phyloP scores from a whole-genome alignment of 2,888 invertebrate species.

The Amblyjoppa proteus region DNA sequence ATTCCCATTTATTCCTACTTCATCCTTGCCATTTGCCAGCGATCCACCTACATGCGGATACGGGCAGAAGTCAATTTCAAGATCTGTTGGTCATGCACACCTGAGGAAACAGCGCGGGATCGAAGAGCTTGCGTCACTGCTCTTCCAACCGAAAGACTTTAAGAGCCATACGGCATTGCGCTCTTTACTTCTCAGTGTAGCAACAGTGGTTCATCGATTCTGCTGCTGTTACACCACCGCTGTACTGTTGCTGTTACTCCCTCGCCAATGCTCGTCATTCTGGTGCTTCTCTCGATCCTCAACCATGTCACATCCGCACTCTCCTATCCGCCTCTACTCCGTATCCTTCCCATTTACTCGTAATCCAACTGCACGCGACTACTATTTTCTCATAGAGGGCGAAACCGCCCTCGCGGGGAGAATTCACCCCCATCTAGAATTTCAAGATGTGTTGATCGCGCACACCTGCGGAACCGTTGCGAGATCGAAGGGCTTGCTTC shows the following conservation, averaged over 20 bases:
- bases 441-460: too few species aligned
- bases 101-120: slow-evolving; percentile 3
- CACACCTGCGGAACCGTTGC: not conserved
- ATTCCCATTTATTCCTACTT: slow-evolving; percentile 4
- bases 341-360: slow-evolving; percentile 20
- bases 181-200: slow-evolving; percentile 13
- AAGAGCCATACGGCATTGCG: slow-evolving; percentile 32
- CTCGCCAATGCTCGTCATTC: slow-evolving; percentile 40
- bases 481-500: slow-evolving; percentile 32
- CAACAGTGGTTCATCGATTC: not conserved
- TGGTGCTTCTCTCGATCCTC: slow-evolving; percentile 16
- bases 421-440: not conserved
- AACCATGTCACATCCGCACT: slow-evolving; percentile 2
- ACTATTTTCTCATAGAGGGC: not conserved
- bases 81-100: not conserved
- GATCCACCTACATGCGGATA: not conserved
- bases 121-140: slow-evolving; percentile 28
- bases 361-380: not conserved
- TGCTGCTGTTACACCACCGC: not conserved
- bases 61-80: not conserved
- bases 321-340: slow-evolving; percentile 26
- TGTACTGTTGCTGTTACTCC: slow-evolving; percentile 6
- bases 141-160: too few species aligned
- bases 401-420: not conserved
- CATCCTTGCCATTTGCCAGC: slow-evolving; percentile 5